These are phyloP conservation scores for Campoletis sonorensis DNA, from an alignment of 1,140 invertebrate genomes.

Conservation along the genomic window DNA sequence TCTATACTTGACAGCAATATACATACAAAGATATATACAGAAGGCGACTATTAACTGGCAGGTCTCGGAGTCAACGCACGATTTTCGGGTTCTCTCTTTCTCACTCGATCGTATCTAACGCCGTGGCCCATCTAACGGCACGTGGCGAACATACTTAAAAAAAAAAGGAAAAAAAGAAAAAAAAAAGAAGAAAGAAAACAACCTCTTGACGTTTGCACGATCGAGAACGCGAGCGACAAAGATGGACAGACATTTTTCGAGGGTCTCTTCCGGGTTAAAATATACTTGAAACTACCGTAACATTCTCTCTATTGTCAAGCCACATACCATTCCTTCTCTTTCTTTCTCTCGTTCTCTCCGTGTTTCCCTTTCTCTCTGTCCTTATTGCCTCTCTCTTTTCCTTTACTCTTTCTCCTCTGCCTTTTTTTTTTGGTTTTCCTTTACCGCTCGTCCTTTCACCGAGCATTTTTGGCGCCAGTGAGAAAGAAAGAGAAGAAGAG, in stretches of 20 bases:
- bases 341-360: slow-evolving; percentile 9
- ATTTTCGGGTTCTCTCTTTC: slow-evolving; percentile 12
- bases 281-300: slow-evolving; percentile 29
- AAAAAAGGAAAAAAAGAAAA: too few relatives aligned
- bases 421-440: slow-evolving; percentile 32
- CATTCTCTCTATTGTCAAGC: slow-evolving; percentile 16
- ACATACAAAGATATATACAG: not conserved
- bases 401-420: slow-evolving; percentile 6
- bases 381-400: not conserved
- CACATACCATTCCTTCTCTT: slow-evolving; percentile 23
- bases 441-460: slow-evolving; percentile 25
- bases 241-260: slow-evolving; percentile 17
- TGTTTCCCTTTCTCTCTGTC: slow-evolving; percentile 24
- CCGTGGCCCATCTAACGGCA: slow-evolving; percentile 18
- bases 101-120: slow-evolving; percentile 17
- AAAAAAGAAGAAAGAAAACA: too few relatives aligned
- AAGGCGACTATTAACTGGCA: not conserved
- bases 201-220: not conserved
- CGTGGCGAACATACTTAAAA: slow-evolving; percentile 1
- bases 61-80: slow-evolving; percentile 24
- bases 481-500: slow-evolving; percentile 16
- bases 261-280: not conserved
- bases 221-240: slow-evolving; percentile 17
- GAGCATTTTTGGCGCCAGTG: slow-evolving; percentile 1
- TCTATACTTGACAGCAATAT: not conserved